Conservation (phyloP, 2,797 vertebrate genomes). For the Rhinophrynus dorsalis region DNA sequence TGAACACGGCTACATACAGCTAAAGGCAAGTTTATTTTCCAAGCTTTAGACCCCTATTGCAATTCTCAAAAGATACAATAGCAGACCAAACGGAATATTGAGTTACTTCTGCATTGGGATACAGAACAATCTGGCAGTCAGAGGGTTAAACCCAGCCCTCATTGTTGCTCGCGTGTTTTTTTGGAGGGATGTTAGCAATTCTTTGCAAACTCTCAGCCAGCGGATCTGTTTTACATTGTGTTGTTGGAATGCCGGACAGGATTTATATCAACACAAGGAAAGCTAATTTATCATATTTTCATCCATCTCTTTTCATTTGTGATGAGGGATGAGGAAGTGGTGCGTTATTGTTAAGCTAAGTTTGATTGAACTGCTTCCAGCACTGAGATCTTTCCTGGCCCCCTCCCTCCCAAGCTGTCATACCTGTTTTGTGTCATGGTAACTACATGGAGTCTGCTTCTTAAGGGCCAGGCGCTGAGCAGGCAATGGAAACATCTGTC, state of each 20-base stretch:
- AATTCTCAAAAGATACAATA: too few relatives aligned
- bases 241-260: conserved; percentile 39
- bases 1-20: too few relatives aligned
- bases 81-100: too few relatives aligned
- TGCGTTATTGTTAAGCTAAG: conserved; percentile 45
- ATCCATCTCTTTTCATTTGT: conserved; percentile 47
- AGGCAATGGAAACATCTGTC: conserved; percentile 34
- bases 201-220: conserved; percentile 36
- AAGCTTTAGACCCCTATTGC: too few relatives aligned
- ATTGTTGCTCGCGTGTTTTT: conserved; percentile 1
- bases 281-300: conserved; percentile 50
- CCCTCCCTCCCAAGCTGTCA: conserved; percentile 26
- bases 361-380: conserved; percentile 48
- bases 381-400: conserved; percentile 40
- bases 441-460: conserved; percentile 20
- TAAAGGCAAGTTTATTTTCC: too few relatives aligned
- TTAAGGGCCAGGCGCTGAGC: conserved; percentile 3
- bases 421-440: conserved; percentile 47
- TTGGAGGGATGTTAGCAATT: conserved; percentile 33
- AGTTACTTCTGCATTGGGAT: background rate
- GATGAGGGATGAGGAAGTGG: conserved; percentile 48
- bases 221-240: conserved; percentile 46
- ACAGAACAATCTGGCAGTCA: background rate
- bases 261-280: conserved; percentile 45
- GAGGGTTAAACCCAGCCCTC: background rate